These are phyloP conservation scores for Carduelis carduelis DNA, from an alignment of 2,797 vertebrate species.

Conservation along the genomic window DNA sequence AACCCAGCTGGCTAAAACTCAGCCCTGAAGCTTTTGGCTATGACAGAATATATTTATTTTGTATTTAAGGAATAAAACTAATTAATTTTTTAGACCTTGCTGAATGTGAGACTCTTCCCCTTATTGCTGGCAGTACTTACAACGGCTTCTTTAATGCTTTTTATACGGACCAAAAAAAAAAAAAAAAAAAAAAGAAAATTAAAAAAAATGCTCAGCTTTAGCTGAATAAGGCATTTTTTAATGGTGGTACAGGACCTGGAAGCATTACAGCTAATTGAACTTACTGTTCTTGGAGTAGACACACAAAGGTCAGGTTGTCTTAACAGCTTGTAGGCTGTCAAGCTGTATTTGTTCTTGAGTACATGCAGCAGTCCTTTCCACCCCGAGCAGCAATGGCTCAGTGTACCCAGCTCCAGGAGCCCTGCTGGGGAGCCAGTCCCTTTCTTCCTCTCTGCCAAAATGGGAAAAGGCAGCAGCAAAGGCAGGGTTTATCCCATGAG, in stretches of 20 bases:
- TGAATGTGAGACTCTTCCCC: not conserved
- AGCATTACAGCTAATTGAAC: slow-evolving; percentile 34
- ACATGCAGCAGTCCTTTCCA: slow-evolving; percentile 9
- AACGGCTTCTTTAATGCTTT: not conserved
- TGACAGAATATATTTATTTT: not conserved
- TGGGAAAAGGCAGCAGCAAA: not conserved
- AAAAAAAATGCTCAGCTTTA: not conserved
- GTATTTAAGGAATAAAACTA: not conserved
- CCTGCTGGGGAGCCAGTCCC: not conserved
- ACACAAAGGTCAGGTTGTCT: slow-evolving; percentile 47
- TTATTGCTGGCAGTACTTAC: not conserved
- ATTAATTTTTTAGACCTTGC: slow-evolving; percentile 7
- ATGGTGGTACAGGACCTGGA: slow-evolving; percentile 4
- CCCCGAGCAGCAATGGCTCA: not conserved
- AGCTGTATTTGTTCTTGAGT: slow-evolving; percentile 18
- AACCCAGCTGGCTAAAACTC: not conserved
- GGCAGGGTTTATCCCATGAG: not conserved
- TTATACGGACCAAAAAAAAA: not conserved
- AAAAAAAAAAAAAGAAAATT: not conserved
- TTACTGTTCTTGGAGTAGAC: slow-evolving; percentile 13
- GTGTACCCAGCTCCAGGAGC: not conserved
- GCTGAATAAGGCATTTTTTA: slow-evolving; percentile 49
- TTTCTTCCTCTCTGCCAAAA: not conserved
- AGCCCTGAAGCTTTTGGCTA: not conserved
- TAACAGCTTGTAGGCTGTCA: slow-evolving; percentile 37